Base-by-base conservation (phyloP, 2,113 vertebrate genomes). In the Oryzias celebensis region DNA sequence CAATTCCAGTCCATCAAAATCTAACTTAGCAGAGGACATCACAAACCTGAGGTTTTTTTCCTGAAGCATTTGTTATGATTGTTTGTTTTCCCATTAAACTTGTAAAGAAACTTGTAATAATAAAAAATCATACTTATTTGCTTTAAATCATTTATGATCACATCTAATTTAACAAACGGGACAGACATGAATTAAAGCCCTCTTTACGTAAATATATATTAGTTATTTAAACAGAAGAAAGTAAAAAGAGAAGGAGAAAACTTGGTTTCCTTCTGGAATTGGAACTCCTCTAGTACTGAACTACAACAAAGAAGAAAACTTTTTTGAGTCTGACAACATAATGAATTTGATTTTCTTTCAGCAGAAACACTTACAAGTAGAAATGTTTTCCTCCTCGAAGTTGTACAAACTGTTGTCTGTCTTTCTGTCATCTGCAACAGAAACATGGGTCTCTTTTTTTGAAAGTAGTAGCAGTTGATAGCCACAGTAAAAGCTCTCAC, bases 251-350 rank as follows among this genome's bases (percentile, higher is more conserved):
- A 22, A 23, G 2, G 28, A 43, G 42, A 44, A 65, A 58, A 70
- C 57, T 45, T 42, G 4, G 47, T 60, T 15, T 49, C 55, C 66
- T 48, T 57, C 14, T 24, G 13, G 3, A 3, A 46, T 17, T 3
- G 26, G 17, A 26, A 42, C 24, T 45, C 26, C 0, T 45, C 44
- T 81, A 48, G 15, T 22, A 13, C 0, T 20, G 2, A 44, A 80
- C 73, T 86, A 73, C 46, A 83, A 77, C 3, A 36, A 69, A 61
- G 17, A 53, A 47, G 58, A 8, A 4, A 17, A 43, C 23, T 59
- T 8, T 49, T 63, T 46, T 62, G 6, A 14, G 45, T 61, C 20
- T 17, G 28, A 49, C 36, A 52, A 56, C 41, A 49, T n/a, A 2
- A 23, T 44, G 4, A 47, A 13, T 1, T 18, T 46, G 1, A 52